Conservation (phyloP, 64 coral and sea anemone genomes). For the Astreopora myriophthalma region DNA sequence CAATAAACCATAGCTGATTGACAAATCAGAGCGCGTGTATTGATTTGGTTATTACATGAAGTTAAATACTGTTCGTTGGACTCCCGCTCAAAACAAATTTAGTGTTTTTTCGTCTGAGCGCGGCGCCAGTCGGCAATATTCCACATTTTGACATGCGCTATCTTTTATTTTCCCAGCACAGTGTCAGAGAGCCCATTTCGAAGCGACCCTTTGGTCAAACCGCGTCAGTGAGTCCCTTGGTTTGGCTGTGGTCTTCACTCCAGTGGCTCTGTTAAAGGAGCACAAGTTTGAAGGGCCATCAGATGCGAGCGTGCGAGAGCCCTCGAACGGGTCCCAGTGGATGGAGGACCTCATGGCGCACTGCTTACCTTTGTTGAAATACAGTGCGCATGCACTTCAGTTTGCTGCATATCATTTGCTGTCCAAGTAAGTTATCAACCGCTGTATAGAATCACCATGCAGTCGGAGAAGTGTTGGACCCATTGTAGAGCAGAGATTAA, state of each 20-base stretch:
- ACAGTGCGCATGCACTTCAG: conserved; percentile 59
- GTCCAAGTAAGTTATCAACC: conserved; percentile 54
- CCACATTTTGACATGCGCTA: no score
- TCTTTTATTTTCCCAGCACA: conserved; percentile 26
- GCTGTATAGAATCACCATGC: background rate
- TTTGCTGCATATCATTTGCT: conserved; percentile 73
- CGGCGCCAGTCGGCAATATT: no score
- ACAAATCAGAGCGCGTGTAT: no score
- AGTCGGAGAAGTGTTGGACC: background rate
- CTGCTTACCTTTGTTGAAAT: conserved; percentile 71
- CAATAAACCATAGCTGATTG: no score
- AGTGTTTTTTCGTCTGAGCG: no score
- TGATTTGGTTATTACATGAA: no score
- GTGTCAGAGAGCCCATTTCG: background rate
- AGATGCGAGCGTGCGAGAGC: background rate
- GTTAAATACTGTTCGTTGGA: no score
- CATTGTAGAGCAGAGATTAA: background rate
- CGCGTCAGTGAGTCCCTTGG: conserved; percentile 71
- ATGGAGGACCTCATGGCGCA: conserved; percentile 13
- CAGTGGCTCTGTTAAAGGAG: conserved; percentile 48
- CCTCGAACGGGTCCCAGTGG: conserved; percentile 41
- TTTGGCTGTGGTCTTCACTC: conserved; percentile 56
- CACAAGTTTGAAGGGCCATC: conserved; percentile 8
- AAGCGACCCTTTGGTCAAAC: conserved; percentile 31
- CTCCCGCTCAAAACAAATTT: no score